Evolutionary conservation across 2,797 vertebrate species (phyloP).

Genomic region (Fundulus diaphanus): DNA sequence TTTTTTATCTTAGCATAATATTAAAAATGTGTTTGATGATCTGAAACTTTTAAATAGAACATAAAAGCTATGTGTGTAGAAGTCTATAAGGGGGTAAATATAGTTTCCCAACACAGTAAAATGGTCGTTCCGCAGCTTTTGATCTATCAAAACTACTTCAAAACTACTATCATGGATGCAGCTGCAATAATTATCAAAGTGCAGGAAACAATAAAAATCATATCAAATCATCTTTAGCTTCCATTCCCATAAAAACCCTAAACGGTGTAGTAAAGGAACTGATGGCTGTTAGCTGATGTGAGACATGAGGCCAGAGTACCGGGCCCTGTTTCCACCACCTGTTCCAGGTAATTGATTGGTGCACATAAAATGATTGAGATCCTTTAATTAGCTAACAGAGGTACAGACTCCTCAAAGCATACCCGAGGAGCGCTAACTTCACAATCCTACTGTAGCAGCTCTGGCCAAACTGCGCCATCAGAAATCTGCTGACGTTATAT

Average conservation of each 20-base stretch:
- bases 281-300: slow-evolving; percentile 65
- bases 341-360: slow-evolving; percentile 81
- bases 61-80: neutral
- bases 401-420: slow-evolving; percentile 44
- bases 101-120: neutral
- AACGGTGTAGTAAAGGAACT: slow-evolving; percentile 70
- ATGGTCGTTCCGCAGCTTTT: neutral
- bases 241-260: slow-evolving; percentile 63
- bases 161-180: neutral
- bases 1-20: neutral
- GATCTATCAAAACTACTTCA: neutral
- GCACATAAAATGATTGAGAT: slow-evolving; percentile 74
- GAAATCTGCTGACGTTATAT: slow-evolving; percentile 70
- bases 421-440: slow-evolving; percentile 47
- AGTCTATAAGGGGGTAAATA: neutral
- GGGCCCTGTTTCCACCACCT: slow-evolving; percentile 61
- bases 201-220: slow-evolving; percentile 16
- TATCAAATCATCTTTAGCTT: slow-evolving; percentile 45
- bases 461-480: slow-evolving; percentile 62
- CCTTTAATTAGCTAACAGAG: slow-evolving; percentile 82
- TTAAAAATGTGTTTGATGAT: neutral
- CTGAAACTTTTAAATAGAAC: neutral
- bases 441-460: slow-evolving; percentile 58
- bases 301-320: slow-evolving; percentile 63
- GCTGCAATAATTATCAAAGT: slow-evolving; percentile 26